Evolutionary conservation across 2,888 invertebrate genomes (phyloP), one percentile per base, ranked within the genome.

Genomic region (Drosophila anceps): DNA sequence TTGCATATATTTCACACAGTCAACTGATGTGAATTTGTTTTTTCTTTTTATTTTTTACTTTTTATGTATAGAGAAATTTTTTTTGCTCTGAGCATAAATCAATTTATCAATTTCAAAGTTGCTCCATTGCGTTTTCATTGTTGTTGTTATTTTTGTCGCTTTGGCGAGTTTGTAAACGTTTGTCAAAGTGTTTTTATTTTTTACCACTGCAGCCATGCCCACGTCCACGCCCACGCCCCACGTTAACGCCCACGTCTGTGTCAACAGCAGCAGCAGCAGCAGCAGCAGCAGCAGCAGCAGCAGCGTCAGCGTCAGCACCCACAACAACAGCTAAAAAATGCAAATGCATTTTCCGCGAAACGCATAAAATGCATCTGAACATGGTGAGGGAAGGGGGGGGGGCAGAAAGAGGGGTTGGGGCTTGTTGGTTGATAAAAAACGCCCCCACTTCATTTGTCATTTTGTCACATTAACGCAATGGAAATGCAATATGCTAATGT

Each of bases 381-480:
- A 24, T 24, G 24, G 2, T 66, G 44, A 27, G 20, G 15, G 20
- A 12, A 13, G 35, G 20, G 15, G 20, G 12, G 18, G 20, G n/a
- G 54, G 20, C 10, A 44, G 8, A 3, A 18, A 31, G 18, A 15
- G 54, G 7, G 43, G 27, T 4, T 15, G 7, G 13, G 4, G n/a
- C n/a, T 31, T 24, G 55, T 27, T 54, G 51, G 51, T 35, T 39
- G 54, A 65, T n/a, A 51, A 33, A 57, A 51, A 59, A 37, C 57
- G 27, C 48, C 53, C 51, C 20, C 67, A 76, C 84, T 88, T 88
- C 87, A 91, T 92, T 92, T 92, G 91, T 91, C 91, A 91, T 85
- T 91, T 91, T 91, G 91, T 91, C 92, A 91, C 91, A 91, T 91
- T 91, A 91, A 90, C 91, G 90, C 88, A 88, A 86, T 91, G 89